Conservation (phyloP, 2,797 vertebrate species). For the Coregonus sp. region DNA sequence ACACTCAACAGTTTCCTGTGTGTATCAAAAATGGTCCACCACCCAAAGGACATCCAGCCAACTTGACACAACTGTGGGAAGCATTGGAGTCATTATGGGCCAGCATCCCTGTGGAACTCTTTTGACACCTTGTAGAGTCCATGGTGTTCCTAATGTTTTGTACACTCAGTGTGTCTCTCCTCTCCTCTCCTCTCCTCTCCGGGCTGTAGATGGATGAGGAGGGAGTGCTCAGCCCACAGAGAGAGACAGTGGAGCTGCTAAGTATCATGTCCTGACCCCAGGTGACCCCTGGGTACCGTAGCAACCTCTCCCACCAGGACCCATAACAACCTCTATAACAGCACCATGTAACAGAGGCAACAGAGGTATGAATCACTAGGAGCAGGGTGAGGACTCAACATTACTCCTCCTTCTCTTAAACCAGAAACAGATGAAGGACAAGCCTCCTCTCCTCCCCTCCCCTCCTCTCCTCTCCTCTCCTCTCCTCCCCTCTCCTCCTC, state of each 20-base stretch:
- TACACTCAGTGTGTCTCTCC: too few relatives aligned
- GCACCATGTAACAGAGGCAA: constrained; percentile 57
- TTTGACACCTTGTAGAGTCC: too few relatives aligned
- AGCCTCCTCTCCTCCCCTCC: not conserved
- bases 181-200: not conserved
- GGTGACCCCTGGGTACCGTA: constrained; percentile 59
- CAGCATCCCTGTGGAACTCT: too few relatives aligned
- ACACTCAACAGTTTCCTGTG: too few relatives aligned
- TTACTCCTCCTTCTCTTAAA: constrained; percentile 53
- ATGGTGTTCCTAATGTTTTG: not conserved
- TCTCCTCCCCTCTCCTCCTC: not conserved
- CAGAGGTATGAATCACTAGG: constrained; percentile 63
- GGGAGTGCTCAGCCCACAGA: not conserved
- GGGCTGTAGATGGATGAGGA: not conserved
- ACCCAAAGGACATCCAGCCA: too few relatives aligned
- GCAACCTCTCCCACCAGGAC: constrained; percentile 50
- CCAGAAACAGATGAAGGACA: constrained; percentile 69
- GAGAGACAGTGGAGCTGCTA: constrained; percentile 47
- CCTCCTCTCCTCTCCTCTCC: too few relatives aligned
- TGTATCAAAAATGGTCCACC: rapidly evolving
- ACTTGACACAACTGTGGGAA: too few relatives aligned
- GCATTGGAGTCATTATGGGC: too few relatives aligned
- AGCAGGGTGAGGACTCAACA: constrained; percentile 63
- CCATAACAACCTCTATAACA: too few relatives aligned
- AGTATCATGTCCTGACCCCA: constrained; percentile 68